These are phyloP conservation scores for Microcebus griseorufus DNA, from an alignment of 2,113 vertebrate species.

Conservation along the genomic window DNA sequence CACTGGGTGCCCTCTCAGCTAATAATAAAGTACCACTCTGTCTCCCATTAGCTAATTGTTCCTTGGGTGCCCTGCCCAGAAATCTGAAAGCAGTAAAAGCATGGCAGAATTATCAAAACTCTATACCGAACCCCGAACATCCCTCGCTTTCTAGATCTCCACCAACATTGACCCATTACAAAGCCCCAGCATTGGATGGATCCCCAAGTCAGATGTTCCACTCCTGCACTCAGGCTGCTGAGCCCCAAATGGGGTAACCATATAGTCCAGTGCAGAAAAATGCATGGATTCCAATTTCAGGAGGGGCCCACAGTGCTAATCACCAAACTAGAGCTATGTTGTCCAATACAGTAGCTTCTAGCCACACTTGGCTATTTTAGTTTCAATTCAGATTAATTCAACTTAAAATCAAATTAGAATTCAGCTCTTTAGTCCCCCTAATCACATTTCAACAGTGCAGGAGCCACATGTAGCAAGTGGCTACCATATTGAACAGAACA, in stretches of 20 bases:
- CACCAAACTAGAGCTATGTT: not conserved
- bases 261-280: not conserved
- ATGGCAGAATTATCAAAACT: not conserved
- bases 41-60: not conserved
- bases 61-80: not conserved
- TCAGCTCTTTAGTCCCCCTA: not conserved
- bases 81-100: not conserved
- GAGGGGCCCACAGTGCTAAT: not conserved
- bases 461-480: not conserved
- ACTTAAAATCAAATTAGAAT: not conserved
- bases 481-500: not conserved
- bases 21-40: not conserved
- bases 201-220: not conserved
- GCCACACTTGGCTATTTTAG: not conserved
- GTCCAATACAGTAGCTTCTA: not conserved
- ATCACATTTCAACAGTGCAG: not conserved
- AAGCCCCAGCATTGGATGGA: not conserved
- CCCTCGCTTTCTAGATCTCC: not conserved
- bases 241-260: not conserved
- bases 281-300: not conserved
- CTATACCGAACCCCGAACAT: not conserved
- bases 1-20: not conserved
- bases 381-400: not conserved
- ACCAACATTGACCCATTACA: not conserved
- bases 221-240: not conserved